phyloP scores from a whole-genome alignment of 2,888 invertebrate genomes.

The Agrilus mali region DNA sequence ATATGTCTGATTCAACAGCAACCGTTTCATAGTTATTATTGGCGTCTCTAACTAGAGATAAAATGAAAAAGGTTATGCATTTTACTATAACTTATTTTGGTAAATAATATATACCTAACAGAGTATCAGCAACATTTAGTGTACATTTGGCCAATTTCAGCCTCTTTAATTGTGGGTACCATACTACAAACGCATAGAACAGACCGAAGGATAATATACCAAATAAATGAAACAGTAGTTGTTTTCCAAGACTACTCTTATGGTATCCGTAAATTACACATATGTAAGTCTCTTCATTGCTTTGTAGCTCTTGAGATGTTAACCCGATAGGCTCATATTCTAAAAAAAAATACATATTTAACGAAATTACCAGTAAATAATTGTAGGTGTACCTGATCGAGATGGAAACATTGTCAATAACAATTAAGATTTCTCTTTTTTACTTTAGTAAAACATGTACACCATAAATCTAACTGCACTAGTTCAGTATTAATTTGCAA shows the following conservation, averaged over 20 bases:
- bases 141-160: conserved; percentile 43
- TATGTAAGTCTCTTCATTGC: conserved; percentile 29
- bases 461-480: too few species aligned
- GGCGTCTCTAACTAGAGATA: conserved; percentile 39
- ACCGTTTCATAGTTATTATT: conserved; percentile 36
- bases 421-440: not conserved
- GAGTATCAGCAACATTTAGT: conserved; percentile 40
- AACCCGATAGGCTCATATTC: conserved; percentile 46
- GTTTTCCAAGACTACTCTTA: conserved; percentile 34
- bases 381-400: not conserved
- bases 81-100: not conserved
- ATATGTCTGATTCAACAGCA: conserved; percentile 33
- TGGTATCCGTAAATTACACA: conserved; percentile 40
- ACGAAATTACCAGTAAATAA: not conserved
- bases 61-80: conserved; percentile 7
- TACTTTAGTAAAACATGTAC: too few species aligned
- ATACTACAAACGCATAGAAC: conserved; percentile 43
- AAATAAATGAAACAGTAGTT: conserved; percentile 38
- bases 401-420: not conserved
- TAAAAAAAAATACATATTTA: conserved; percentile 11
- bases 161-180: conserved; percentile 42
- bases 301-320: conserved; percentile 40
- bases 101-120: conserved; percentile 37
- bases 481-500: too few species aligned
- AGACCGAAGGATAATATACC: conserved; percentile 40